Percentiles rank a stretch among this genome's conserved stretches.
These are phyloP conservation scores for Drosophila leontia DNA, from an alignment of 1,140 invertebrate species.

Conservation along the genomic window DNA sequence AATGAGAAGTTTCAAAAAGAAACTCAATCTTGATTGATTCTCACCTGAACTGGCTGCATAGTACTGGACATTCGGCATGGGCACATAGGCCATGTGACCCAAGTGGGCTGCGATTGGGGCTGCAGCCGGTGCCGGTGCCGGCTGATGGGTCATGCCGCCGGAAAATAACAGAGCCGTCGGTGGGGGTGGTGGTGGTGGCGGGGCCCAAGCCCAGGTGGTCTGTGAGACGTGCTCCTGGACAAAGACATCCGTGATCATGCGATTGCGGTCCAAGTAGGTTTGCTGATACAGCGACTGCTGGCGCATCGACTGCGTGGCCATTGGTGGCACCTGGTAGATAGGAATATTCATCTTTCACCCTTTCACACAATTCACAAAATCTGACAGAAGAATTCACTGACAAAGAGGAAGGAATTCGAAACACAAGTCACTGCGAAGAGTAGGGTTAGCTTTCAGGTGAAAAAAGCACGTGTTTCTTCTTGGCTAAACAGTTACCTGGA, in stretches of 20 bases:
- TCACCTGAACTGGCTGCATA: constrained; percentile 58
- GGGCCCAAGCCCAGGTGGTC: constrained; percentile 52
- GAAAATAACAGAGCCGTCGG: constrained; percentile 21
- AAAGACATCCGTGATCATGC: constrained; percentile 56
- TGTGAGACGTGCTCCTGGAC: constrained; percentile 70
- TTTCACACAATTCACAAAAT: background rate
- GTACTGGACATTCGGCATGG: constrained; percentile 53
- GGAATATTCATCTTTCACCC: constrained; percentile 39
- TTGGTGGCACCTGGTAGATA: constrained; percentile 30
- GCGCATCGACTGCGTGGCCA: constrained; percentile 54
- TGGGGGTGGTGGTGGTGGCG: constrained; percentile 1
- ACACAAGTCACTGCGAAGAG: background rate
- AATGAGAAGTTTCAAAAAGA: no score
- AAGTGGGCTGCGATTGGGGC: background rate
- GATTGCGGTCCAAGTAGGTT: constrained; percentile 63
- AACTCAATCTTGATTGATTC: background rate
- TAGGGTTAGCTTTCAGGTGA: constrained; percentile 8
- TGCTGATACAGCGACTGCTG: constrained; percentile 69
- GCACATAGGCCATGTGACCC: constrained; percentile 22
- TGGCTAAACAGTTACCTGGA: background rate
- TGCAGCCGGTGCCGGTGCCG: background rate
- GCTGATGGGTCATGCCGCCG: background rate
- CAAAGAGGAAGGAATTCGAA: background rate
- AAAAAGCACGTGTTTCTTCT: background rate
- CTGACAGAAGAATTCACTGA: background rate